Evolutionary conservation across 1,140 invertebrate species (phyloP).

Genomic region (Tenebrio molitor): DNA sequence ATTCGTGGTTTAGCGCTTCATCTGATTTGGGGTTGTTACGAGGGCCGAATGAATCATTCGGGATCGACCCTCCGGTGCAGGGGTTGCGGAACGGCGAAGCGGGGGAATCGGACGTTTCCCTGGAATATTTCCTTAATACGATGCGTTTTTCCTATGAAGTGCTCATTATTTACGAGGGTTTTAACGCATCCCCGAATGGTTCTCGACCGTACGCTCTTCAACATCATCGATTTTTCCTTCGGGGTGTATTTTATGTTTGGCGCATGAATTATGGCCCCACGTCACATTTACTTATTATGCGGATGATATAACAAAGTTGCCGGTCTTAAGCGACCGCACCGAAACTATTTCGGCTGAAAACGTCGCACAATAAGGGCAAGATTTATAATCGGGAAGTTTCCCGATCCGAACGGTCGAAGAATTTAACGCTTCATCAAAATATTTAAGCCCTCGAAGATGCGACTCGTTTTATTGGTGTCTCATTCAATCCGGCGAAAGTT

Average conservation of each 20-base stretch:
- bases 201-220: not conserved
- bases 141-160: not conserved
- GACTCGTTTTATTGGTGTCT: too few species aligned
- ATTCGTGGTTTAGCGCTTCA: slow-evolving; percentile 12
- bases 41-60: not conserved
- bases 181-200: not conserved
- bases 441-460: not conserved
- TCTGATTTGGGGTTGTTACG: too few species aligned
- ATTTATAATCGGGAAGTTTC: slow-evolving; percentile 23
- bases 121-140: slow-evolving; percentile 6
- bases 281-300: slow-evolving; percentile 35
- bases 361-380: not conserved
- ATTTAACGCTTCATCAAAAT: slow-evolving; percentile 21
- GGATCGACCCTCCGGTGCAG: not conserved
- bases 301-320: slow-evolving; percentile 18
- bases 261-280: slow-evolving; percentile 9
- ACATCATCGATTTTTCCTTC: slow-evolving; percentile 3
- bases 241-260: slow-evolving; percentile 18
- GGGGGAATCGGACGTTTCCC: not conserved
- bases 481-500: too few species aligned
- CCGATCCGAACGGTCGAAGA: not conserved
- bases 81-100: not conserved
- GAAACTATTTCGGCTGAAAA: slow-evolving; percentile 16
- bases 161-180: not conserved
- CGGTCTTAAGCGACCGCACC: not conserved